Percentiles rank a stretch among this genome's conserved stretches.
phyloP scores from a whole-genome alignment of 2,113 vertebrate genomes.

The Python bivittatus region DNA sequence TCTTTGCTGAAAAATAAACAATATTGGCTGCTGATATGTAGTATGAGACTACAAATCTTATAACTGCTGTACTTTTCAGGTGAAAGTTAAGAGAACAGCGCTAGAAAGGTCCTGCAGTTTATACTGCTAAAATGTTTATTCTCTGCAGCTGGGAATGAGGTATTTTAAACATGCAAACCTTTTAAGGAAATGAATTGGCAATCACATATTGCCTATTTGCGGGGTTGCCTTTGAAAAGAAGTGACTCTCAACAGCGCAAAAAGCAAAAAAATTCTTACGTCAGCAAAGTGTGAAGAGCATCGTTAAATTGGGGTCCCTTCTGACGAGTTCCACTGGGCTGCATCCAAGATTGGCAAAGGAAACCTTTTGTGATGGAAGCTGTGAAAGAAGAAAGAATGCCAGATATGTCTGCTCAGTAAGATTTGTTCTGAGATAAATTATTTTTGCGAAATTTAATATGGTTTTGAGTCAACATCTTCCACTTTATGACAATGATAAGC shows the following conservation, averaged over 20 bases:
- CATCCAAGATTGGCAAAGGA: conserved; percentile 86
- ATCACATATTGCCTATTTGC: background rate
- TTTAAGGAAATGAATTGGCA: background rate
- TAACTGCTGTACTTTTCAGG: background rate
- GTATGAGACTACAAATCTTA: background rate
- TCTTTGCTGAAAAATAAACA: background rate
- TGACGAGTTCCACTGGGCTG: conserved; percentile 80
- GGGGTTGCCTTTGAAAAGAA: background rate
- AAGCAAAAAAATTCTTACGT: conserved; percentile 71
- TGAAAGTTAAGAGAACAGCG: background rate
- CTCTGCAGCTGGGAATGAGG: background rate
- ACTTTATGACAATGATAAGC: background rate
- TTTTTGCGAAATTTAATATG: background rate
- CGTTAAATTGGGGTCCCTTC: conserved; percentile 81
- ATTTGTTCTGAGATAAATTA: background rate
- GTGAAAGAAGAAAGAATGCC: conserved; percentile 31
- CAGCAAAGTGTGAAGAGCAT: conserved; percentile 82
- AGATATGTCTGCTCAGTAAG: background rate
- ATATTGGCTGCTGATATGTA: background rate
- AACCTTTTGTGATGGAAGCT: conserved; percentile 84
- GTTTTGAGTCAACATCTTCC: background rate
- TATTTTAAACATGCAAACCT: background rate
- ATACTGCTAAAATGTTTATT: background rate
- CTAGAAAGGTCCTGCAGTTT: background rate
- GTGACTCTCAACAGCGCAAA: background rate